Base-by-base conservation (phyloP, 2,888 invertebrate species). In the Drosophila nr. fundita region DNA sequence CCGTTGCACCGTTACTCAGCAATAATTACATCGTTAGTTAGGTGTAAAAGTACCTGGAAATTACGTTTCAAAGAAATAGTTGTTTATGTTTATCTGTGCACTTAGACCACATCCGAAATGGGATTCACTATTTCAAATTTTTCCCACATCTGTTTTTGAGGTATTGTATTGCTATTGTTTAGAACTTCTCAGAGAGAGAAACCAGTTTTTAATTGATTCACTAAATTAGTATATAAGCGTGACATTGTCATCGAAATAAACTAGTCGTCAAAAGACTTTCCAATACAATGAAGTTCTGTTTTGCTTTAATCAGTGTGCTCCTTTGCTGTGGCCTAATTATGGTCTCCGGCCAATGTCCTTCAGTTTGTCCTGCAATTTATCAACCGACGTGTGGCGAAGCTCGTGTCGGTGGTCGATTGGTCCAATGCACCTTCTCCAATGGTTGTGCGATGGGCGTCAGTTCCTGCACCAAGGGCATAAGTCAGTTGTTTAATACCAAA, bases 341-440 rank as follows among this genome's bases (percentile, higher is more conserved):
- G 59, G 65, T 60, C 10, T 11, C 18, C 0, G 15, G 32, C 1
- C 7, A 29, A 1, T 77, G 76, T 29, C 62, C 69, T n/a, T 18
- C 48, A 0, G 1, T 63, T 13, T 77, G 76, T 8, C 34, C 63
- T 38, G 59, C 59, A 11, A 0, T 42, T 2, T 73, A 1, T 50
- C 30, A 18, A 0, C 76, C 76, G 13, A 45, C 69, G n/a, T 76
- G 76, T 58, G 76, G 48, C 10, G 27, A 57, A 40, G 69, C 73
- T 13, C 15, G 8, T 8, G n/a, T 76, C n/a, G 8, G 18, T 6
- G 76, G 68, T 11, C 30, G 27, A 18, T 2, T 0, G 4, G 24
- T 73, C 18, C 65, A 55, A 18, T 77, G 76, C 27, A 27, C 53
- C 15, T 77, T 77, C 30, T 60, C 73, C 8, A 77, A 61, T 15